These are phyloP conservation scores for Kuschelorhynchus macadamiae DNA, from an alignment of 2,888 invertebrate species.

Conservation along the genomic window DNA sequence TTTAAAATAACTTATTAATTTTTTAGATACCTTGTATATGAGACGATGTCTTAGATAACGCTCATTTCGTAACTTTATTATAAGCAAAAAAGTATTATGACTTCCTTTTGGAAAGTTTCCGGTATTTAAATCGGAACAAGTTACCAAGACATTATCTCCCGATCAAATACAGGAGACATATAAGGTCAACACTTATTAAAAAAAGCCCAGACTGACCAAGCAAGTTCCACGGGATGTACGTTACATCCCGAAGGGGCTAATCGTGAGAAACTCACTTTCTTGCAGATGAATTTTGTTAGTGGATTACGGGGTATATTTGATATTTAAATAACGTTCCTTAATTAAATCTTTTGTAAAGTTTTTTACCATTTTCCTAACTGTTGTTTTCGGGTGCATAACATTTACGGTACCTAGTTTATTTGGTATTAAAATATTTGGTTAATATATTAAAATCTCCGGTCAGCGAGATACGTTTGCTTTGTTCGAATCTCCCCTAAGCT, in stretches of 20 bases:
- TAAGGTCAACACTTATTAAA: conserved; percentile 23
- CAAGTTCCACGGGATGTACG: conserved; percentile 15
- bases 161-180: no score
- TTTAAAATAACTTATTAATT: no score
- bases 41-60: no score
- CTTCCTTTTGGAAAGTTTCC: no score
- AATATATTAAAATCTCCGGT: conserved; percentile 12
- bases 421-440: conserved; percentile 59
- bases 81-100: no score
- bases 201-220: conserved; percentile 13
- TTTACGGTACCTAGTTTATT: conserved; percentile 56
- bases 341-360: conserved; percentile 26
- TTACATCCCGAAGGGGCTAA: conserved; percentile 18
- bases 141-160: no score
- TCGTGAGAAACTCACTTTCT: conserved; percentile 19
- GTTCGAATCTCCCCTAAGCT: no score
- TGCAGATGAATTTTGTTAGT: conserved; percentile 2
- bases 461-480: no score
- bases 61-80: no score
- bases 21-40: no score
- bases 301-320: conserved; percentile 1
- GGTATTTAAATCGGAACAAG: no score
- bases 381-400: conserved; percentile 38
- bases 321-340: conserved; percentile 38
- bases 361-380: conserved; percentile 23